Evolutionary conservation across 1,140 invertebrate genomes (phyloP), one percentile per base, ranked within the genome.

Genomic region (Marisa cornuarietis): DNA sequence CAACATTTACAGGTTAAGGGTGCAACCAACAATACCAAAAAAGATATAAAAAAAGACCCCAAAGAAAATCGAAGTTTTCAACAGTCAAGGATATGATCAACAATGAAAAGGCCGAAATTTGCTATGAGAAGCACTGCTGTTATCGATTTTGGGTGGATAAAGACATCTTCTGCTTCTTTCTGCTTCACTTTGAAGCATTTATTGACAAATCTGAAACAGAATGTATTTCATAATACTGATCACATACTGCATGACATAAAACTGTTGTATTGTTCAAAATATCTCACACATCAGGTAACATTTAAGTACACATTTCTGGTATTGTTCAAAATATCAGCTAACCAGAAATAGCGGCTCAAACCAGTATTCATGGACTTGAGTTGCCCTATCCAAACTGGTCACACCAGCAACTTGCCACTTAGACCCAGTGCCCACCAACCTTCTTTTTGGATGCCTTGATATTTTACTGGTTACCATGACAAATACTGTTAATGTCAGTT

Each of bases 51-150:
- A 58, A 65, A 49, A 74, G 66, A 63, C 14, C 13, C 11, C 18
- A 51, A 79, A 79, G 54, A 72, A 72, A 65, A 61, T 54, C 22
- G 51, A 6, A 11, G 73, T 54, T 76, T 16, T 24, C 52, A 51
- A 42, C 7, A 71, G 18, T 61, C 81, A 90, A 90, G 88, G 89
- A 90, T 90, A 91, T 87, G 98, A 91, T 99, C 99, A 8, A 99
- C 94, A 87, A 99, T 93, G 0, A 99, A 88, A 8, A 99, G 92
- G 42, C 97, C 98, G 84, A 95, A 94, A 92, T 99, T 99, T 61
- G 94, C 93, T 8, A 98, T 90, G 16, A 95, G 90, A 54, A 96
- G 86, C 10, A 93, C 79, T 68, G 92, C 90, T n/a, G 94, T 81
- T 54, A 90, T 81, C 79, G 90, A 85, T 77, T 87, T 82, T 85